These are phyloP conservation scores for Listronotus oregonensis DNA, from an alignment of 1,140 invertebrate species.

Conservation along the genomic window DNA sequence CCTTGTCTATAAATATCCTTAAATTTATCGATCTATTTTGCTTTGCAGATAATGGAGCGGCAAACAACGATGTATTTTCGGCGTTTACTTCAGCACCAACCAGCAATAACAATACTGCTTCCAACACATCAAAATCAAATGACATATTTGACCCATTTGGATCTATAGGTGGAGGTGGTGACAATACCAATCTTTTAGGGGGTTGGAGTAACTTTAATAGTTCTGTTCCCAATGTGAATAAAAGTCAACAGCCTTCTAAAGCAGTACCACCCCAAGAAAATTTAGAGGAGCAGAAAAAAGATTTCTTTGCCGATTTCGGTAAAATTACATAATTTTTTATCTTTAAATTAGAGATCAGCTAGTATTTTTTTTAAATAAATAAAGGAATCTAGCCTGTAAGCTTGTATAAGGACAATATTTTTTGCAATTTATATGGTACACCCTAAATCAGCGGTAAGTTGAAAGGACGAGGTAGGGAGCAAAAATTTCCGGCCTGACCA, in stretches of 20 bases:
- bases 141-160: constrained; percentile 56
- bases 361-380: neutral
- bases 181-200: constrained; percentile 41
- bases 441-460: no score
- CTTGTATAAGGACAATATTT: no score
- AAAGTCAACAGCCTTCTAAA: constrained; percentile 15
- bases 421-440: no score
- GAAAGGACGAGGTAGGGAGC: no score
- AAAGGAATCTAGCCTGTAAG: no score
- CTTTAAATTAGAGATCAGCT: neutral
- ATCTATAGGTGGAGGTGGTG: constrained; percentile 35
- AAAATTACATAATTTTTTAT: constrained; percentile 13
- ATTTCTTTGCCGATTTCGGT: constrained; percentile 64
- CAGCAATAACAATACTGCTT: constrained; percentile 13
- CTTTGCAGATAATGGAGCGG: neutral
- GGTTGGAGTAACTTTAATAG: constrained; percentile 45
- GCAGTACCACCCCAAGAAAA: constrained; percentile 16
- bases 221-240: constrained; percentile 6
- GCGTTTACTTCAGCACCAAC: constrained; percentile 33
- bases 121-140: constrained; percentile 16
- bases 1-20: no score
- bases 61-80: constrained; percentile 36
- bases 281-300: constrained; percentile 44
- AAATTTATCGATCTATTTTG: no score
- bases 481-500: no score